Evolutionary conservation across 2,888 invertebrate genomes (phyloP).

Genomic region (Eupeodes luniger): DNA sequence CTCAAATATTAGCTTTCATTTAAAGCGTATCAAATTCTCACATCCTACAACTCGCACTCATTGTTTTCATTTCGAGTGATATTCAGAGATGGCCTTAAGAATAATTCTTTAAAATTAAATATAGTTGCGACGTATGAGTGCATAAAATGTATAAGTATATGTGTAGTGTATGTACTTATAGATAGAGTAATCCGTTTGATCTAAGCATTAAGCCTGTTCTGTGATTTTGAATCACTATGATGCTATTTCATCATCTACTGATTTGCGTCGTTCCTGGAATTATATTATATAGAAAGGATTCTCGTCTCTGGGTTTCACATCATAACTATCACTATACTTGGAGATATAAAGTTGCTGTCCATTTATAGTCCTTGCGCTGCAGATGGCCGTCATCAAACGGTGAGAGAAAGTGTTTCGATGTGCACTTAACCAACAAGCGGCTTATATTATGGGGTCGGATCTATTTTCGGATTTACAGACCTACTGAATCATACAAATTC

Average conservation of each 20-base stretch:
- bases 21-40: background rate
- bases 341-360: background rate
- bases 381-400: background rate
- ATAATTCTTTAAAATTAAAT: conserved; percentile 31
- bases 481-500: background rate
- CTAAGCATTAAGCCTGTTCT: background rate
- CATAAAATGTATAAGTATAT: background rate
- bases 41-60: background rate
- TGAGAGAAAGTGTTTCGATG: conserved; percentile 1
- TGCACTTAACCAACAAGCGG: conserved; percentile 16
- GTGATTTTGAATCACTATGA: no score
- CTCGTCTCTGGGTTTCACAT: background rate
- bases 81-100: conserved; percentile 31
- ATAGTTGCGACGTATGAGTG: background rate
- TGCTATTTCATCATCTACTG: conserved; percentile 6
- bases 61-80: background rate
- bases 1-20: conserved; percentile 20
- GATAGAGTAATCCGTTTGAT: background rate
- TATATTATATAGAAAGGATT: conserved; percentile 12
- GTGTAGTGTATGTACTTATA: background rate
- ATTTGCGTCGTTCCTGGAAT: conserved; percentile 12
- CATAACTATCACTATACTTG: background rate
- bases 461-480: conserved; percentile 17
- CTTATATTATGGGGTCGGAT: conserved; percentile 20
- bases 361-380: background rate